Evolutionary conservation across 1,140 invertebrate genomes (phyloP).

Genomic region (Polypedilum pembai): DNA sequence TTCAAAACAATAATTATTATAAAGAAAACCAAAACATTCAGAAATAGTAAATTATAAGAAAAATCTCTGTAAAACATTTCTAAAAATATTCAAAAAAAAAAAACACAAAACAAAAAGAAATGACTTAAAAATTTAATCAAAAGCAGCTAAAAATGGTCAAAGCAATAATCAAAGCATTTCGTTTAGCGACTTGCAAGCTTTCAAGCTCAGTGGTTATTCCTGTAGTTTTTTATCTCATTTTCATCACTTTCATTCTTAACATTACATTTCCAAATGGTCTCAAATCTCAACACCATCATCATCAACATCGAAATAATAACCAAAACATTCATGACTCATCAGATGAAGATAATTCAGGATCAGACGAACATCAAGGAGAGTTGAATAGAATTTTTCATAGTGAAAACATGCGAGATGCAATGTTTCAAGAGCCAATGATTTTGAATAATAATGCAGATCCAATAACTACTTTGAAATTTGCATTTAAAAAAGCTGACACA

Average conservation of each 20-base stretch:
- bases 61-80: no score
- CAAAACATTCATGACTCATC: neutral
- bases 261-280: constrained; percentile 14
- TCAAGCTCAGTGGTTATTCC: neutral
- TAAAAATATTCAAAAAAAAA: no score
- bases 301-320: neutral
- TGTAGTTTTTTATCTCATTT: neutral
- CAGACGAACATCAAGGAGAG: neutral
- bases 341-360: neutral
- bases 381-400: neutral
- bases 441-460: neutral
- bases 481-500: constrained; percentile 53
- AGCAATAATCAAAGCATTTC: neutral
- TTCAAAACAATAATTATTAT: no score
- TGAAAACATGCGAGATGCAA: neutral
- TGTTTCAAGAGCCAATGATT: neutral
- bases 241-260: neutral
- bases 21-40: no score
- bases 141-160: neutral
- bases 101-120: no score
- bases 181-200: neutral
- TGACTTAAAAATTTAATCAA: no score
- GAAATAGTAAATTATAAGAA: no score
- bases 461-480: neutral
- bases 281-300: neutral